Evolutionary conservation across 2,888 invertebrate genomes (phyloP).

Genomic region (Brachylomia viminalis): DNA sequence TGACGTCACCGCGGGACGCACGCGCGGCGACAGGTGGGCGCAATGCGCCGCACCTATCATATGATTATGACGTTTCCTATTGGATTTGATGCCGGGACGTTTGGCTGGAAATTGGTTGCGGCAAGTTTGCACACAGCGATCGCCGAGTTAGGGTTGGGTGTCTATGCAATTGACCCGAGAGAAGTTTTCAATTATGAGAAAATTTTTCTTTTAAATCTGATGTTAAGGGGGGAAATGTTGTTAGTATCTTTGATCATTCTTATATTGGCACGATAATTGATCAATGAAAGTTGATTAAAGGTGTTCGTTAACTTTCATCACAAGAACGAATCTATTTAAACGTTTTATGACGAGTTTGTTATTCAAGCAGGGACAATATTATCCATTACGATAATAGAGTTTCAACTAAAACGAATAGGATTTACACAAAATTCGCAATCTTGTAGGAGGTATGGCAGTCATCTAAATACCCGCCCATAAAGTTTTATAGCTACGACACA

Average conservation of each 20-base stretch:
- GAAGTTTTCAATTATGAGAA: constrained; percentile 63
- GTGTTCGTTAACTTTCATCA: constrained; percentile 3
- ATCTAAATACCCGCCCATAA: constrained; percentile 55
- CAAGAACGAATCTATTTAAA: constrained; percentile 9
- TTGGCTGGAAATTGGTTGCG: constrained; percentile 79
- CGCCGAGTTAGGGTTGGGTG: constrained; percentile 59
- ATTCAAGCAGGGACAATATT: neutral
- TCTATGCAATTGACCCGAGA: constrained; percentile 66
- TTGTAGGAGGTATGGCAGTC: constrained; percentile 27
- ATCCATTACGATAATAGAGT: constrained; percentile 6
- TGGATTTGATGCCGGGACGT: constrained; percentile 78
- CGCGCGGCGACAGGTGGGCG: constrained; percentile 90
- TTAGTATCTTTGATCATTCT: neutral
- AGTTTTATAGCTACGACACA: constrained; percentile 55
- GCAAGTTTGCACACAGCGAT: constrained; percentile 75
- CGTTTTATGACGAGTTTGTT: constrained; percentile 19
- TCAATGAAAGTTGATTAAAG: constrained; percentile 6
- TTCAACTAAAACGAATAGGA: constrained; percentile 48
- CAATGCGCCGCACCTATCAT: constrained; percentile 89
- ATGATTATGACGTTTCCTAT: constrained; percentile 89
- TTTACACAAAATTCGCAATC: constrained; percentile 46
- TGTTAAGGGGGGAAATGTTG: neutral
- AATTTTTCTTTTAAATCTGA: constrained; percentile 47
- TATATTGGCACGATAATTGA: neutral
- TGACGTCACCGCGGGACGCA: constrained; percentile 89